A percentile compares a stretch with the other conserved stretches of the same genome.
Conservation (phyloP, 1,140 invertebrate species). For the Drosophila busckii region DNA sequence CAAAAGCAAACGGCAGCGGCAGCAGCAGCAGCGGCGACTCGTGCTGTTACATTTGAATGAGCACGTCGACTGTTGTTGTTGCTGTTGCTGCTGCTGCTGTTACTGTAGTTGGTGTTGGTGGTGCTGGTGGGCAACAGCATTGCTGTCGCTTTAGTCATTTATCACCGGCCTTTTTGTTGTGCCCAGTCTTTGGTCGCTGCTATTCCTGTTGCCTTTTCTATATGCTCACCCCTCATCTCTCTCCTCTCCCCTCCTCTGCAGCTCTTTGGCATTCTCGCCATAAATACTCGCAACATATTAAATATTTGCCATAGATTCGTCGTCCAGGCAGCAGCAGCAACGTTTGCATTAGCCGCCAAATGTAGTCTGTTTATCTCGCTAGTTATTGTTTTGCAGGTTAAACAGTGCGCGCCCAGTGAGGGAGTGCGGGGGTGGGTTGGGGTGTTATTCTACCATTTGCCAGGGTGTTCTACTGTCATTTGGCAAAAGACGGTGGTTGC, state of each 20-base stretch:
- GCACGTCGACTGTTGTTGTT: conserved; percentile 36
- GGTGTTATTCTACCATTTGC: conserved; percentile 14
- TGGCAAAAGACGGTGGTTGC: conserved; percentile 56
- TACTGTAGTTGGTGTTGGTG: conserved; percentile 5
- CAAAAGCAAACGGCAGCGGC: conserved; percentile 19
- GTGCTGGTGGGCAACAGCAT: neutral
- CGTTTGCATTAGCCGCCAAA: conserved; percentile 70
- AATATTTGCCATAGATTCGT: conserved; percentile 67
- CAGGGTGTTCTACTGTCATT: conserved; percentile 1
- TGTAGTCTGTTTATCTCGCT: conserved; percentile 71
- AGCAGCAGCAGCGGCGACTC: conserved; percentile 35
- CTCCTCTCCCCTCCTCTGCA: neutral
- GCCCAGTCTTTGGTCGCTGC: neutral
- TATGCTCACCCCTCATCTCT: neutral
- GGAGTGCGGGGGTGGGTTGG: neutral
- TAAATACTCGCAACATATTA: conserved; percentile 73
- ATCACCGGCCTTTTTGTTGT: conserved; percentile 50
- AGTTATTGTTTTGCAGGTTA: conserved; percentile 60
- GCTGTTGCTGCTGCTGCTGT: conserved; percentile 12
- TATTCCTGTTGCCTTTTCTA: neutral
- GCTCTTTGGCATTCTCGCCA: conserved; percentile 30
- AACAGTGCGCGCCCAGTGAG: neutral
- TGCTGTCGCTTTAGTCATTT: conserved; percentile 46
- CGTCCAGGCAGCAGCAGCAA: conserved; percentile 24
- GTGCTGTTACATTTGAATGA: conserved; percentile 76